Evolutionary conservation across 1,140 invertebrate genomes (phyloP).

Genomic region (Colletes latitarsis): DNA sequence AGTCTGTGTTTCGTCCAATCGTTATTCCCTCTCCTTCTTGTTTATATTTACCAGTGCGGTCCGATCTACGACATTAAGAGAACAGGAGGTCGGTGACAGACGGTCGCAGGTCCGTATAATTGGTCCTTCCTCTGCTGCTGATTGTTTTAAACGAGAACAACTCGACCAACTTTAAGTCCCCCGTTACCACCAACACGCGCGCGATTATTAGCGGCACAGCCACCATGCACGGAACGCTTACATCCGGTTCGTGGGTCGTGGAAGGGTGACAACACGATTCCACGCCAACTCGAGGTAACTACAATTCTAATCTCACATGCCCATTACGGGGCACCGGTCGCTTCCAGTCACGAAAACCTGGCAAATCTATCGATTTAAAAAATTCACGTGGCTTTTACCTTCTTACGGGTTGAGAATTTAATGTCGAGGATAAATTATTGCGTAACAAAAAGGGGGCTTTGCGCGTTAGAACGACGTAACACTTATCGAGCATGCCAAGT

Average conservation of each 20-base stretch:
- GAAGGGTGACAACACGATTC: constrained; percentile 60
- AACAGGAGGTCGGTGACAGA: constrained; percentile 64
- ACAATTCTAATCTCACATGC: constrained; percentile 56
- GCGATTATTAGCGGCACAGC: constrained; percentile 73
- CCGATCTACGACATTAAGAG: constrained; percentile 48
- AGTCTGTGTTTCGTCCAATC: background rate
- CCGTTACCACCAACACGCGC: constrained; percentile 70
- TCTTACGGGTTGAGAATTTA: background rate
- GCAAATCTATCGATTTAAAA: background rate
- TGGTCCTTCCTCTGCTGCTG: constrained; percentile 77
- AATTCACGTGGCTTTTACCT: background rate
- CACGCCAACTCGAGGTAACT: constrained; percentile 45
- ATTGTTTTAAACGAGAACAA: constrained; percentile 81
- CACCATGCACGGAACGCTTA: constrained; percentile 71
- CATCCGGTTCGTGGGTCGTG: constrained; percentile 69
- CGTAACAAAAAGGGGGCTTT: background rate
- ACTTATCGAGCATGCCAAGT: no score
- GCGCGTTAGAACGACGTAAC: background rate
- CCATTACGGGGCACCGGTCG: constrained; percentile 20
- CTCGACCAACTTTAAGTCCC: constrained; percentile 71
- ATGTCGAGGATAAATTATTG: background rate
- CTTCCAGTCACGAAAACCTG: constrained; percentile 13
- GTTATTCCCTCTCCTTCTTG: constrained; percentile 9
- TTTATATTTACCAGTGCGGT: constrained; percentile 44
- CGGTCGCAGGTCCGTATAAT: constrained; percentile 72